Evolutionary conservation across 2,888 invertebrate genomes (phyloP), one percentile per base, ranked within the genome.

Genomic region (Cenopis cana): DNA sequence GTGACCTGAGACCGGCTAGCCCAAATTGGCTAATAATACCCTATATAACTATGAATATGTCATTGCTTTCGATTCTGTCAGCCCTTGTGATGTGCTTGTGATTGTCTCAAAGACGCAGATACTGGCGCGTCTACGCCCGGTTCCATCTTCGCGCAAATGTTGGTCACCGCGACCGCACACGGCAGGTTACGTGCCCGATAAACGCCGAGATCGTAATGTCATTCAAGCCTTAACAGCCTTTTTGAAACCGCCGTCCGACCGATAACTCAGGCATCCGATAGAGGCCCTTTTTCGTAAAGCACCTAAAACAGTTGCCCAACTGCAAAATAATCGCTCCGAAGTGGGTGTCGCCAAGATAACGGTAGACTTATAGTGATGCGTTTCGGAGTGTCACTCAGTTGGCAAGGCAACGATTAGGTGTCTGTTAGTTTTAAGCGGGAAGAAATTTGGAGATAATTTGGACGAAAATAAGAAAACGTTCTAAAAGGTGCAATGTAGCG

Each of bases 261-360:
- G 83, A 85, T 84, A 88, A 87, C 77, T 85, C 82, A 85, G 78
- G 74, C 74, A 68, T 64, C 77, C 75, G 86, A 85, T 88, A 87
- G 76, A 80, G 79, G 78, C 78, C 79, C 81, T 87, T 87, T 85
- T 86, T 82, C 77, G 77, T 81, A 86, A 86, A 85, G 81, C 83
- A 79, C 77, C 83, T 83, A 81, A n/a, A 82, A 79, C 79, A 79
- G 79, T 91, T 90, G 88, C 84, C 88, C 83, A 90, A 89, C 88
- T 86, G 83, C 80, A 76, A 76, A 80, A 80, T 74, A 74, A 57
- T 72, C 76, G 75, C 69, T 86, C 84, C 85, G 85, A 86, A n/a
- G 85, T 83, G 81, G 82, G 85, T 84, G 87, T 84, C 80, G 73
- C 68, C 74, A 74, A 77, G 89, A 89, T 89, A 90, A 81, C 75